phyloP scores from a whole-genome alignment of 1,140 invertebrate species.

The Ruditapes philippinarum region DNA sequence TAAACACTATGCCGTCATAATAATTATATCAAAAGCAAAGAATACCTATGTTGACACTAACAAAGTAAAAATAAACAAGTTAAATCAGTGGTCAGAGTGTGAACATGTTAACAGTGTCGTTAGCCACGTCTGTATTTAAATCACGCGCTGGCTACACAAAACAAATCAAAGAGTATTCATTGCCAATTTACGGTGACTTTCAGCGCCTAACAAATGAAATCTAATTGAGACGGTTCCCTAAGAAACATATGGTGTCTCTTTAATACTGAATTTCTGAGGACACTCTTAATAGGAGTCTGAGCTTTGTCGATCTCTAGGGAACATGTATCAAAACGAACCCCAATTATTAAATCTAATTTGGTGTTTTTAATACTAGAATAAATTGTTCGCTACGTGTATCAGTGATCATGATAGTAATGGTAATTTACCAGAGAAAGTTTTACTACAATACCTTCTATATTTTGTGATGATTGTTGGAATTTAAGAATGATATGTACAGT shows the following conservation, averaged over 20 bases:
- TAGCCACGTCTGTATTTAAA: slow-evolving; percentile 3
- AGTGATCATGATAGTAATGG: too few relatives aligned
- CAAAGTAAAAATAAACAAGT: background rate
- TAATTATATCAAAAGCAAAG: too few relatives aligned
- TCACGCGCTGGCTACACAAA: slow-evolving; percentile 1
- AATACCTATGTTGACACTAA: too few relatives aligned
- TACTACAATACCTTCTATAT: too few relatives aligned
- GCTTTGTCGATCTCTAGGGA: slow-evolving; percentile 13
- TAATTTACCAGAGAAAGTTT: too few relatives aligned
- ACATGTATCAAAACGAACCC: slow-evolving; percentile 50
- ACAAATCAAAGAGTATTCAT: slow-evolving; percentile 56
- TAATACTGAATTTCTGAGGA: background rate
- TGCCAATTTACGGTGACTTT: slow-evolving; percentile 44
- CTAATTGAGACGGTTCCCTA: slow-evolving; percentile 40
- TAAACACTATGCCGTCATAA: too few relatives aligned
- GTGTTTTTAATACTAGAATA: slow-evolving; percentile 32
- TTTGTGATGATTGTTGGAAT: too few relatives aligned
- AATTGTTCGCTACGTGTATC: slow-evolving; percentile 20
- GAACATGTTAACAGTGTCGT: background rate
- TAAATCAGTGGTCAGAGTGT: background rate
- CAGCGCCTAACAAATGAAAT: slow-evolving; percentile 2
- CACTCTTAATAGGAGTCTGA: slow-evolving; percentile 40
- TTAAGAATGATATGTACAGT: too few relatives aligned
- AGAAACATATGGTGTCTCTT: slow-evolving; percentile 64
- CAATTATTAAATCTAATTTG: slow-evolving; percentile 65